Evolutionary conservation across 2,113 vertebrate genomes (phyloP), one percentile per base, ranked within the genome.

Genomic region (Carlito syrichta): DNA sequence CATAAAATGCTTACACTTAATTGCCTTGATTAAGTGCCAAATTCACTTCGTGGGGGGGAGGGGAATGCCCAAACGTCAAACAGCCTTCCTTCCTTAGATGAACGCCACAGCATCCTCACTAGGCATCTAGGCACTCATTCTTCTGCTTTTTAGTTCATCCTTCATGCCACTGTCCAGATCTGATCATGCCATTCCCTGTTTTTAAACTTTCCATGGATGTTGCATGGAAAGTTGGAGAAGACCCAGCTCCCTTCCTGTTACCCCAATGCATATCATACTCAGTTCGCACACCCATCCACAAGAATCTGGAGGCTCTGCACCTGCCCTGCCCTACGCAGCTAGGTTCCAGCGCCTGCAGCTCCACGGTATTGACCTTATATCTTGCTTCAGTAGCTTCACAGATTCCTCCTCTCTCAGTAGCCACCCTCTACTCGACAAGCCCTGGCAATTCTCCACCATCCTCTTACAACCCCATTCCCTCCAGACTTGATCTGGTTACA

Each of bases 251-350:
- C 58, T 60, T 20, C 43, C 17, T 4, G 43, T 5, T 8, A 22
- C 3, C 1, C 6, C 25, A 0, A 8, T 1, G 0, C 56, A 12
- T n/a, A 12, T 40, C n/a, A 7, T 0, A 0, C 45, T 43, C 45
- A 40, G 89, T 54, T 40, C 74, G n/a, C n/a, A n/a, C n/a, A n/a
- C n/a, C n/a, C n/a, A n/a, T n/a, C n/a, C n/a, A n/a, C n/a, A n/a
- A n/a, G n/a, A n/a, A n/a, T n/a, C n/a, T n/a, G n/a, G n/a, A n/a
- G n/a, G n/a, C n/a, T n/a, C n/a, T 16, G 8, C 30, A 6, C 63
- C 14, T 20, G 6, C 2, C 12, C 43, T 23, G 54, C 32, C 66
- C 40, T n/a, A n/a, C n/a, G n/a, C 19, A 27, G 68, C 9, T 4
- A 0, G 38, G 5, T 8, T 38, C 25, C 0, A n/a, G 77, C 11